Evolutionary conservation across 2,113 vertebrate species (phyloP).

Genomic region (Peucedramus taeniatus): DNA sequence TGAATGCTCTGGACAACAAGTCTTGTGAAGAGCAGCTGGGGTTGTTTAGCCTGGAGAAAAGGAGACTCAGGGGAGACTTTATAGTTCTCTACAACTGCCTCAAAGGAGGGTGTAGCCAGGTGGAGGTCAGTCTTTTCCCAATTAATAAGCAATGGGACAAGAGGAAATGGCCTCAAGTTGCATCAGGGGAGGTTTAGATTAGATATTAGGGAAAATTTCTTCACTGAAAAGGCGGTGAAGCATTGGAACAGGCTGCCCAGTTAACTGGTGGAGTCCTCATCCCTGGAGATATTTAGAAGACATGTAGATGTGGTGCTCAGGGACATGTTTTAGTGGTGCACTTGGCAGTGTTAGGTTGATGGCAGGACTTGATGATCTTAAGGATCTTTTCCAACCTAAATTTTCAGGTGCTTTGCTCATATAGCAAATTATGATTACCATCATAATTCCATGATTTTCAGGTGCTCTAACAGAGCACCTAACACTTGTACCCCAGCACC

Average conservation of each 20-base stretch:
- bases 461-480: neutral
- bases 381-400: neutral
- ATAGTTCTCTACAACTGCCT: neutral
- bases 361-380: neutral
- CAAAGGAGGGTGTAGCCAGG: neutral
- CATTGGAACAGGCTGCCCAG: neutral
- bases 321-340: neutral
- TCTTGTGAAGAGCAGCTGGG: neutral
- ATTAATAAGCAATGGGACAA: neutral
- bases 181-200: neutral
- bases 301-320: neutral
- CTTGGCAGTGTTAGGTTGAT: neutral
- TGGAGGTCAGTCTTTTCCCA: neutral
- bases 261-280: neutral
- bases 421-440: neutral
- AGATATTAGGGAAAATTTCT: neutral
- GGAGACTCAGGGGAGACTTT: neutral
- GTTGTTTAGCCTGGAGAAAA: neutral
- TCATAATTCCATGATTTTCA: neutral
- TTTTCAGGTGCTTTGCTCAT: neutral
- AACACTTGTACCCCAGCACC: neutral
- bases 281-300: neutral
- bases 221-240: neutral
- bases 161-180: neutral
- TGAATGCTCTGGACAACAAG: neutral